phyloP scores from a whole-genome alignment of 2,888 invertebrate genomes.

The Drosophila pseudotakahashii region DNA sequence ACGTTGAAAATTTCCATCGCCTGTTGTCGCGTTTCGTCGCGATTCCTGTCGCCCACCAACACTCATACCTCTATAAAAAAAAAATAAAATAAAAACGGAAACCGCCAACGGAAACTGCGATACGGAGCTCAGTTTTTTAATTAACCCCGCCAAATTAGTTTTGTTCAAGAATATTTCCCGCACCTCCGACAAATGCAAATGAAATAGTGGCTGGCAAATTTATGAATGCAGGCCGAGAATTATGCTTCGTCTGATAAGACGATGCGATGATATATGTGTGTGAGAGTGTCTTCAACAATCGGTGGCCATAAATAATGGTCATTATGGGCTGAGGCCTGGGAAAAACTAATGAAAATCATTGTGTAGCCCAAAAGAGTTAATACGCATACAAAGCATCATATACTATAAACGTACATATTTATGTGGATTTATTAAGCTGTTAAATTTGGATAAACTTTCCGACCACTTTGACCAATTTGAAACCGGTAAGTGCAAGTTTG shows the following conservation, averaged over 20 bases:
- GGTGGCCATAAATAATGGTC: slow-evolving; percentile 71
- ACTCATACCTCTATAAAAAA: too few species aligned
- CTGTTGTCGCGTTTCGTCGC: slow-evolving; percentile 40
- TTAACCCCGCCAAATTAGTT: slow-evolving; percentile 62
- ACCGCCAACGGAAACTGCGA: slow-evolving; percentile 60
- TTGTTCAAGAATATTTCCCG: slow-evolving; percentile 71
- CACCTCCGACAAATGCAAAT: slow-evolving; percentile 52
- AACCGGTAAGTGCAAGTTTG: slow-evolving; percentile 75
- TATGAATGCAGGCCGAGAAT: slow-evolving; percentile 68
- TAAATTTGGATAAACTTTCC: slow-evolving; percentile 77
- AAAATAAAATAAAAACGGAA: slow-evolving; percentile 37
- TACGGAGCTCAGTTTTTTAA: slow-evolving; percentile 68
- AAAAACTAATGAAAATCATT: slow-evolving; percentile 71
- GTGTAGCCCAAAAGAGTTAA: slow-evolving; percentile 39
- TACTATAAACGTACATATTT: slow-evolving; percentile 50
- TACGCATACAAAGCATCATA: slow-evolving; percentile 38
- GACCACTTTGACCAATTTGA: slow-evolving; percentile 52
- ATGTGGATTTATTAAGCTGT: slow-evolving; percentile 73
- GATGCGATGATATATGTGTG: slow-evolving; percentile 74
- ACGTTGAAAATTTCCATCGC: slow-evolving; percentile 49
- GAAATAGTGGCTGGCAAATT: slow-evolving; percentile 65
- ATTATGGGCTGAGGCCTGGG: slow-evolving; percentile 77
- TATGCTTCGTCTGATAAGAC: slow-evolving; percentile 78
- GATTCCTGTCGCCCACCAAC: slow-evolving; percentile 67
- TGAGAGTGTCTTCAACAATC: slow-evolving; percentile 73